Evolutionary conservation across 2,888 invertebrate species (phyloP).

Genomic region (Therioaphis trifolii): DNA sequence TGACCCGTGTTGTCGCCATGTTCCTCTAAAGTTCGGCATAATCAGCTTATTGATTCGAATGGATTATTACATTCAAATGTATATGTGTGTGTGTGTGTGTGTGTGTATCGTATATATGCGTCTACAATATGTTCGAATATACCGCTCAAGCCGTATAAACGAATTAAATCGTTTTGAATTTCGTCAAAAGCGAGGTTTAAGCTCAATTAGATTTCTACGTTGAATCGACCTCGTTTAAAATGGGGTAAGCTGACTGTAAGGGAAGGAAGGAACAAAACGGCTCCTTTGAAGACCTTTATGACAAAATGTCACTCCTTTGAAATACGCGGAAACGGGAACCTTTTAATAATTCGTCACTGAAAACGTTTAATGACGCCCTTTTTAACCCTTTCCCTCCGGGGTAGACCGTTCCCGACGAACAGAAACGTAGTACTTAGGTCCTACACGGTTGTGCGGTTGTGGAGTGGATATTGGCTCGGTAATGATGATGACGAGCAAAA

Average conservation of each 20-base stretch:
- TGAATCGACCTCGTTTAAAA: constrained; percentile 57
- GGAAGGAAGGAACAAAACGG: background rate
- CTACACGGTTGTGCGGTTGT: background rate
- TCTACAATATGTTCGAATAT: background rate
- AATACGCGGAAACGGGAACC: constrained; percentile 47
- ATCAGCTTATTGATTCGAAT: constrained; percentile 52
- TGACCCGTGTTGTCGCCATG: background rate
- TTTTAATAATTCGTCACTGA: constrained; percentile 61
- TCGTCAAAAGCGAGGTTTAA: constrained; percentile 60
- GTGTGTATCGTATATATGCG: background rate
- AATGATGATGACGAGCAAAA: constrained; percentile 1
- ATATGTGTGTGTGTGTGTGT: background rate
- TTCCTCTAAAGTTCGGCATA: constrained; percentile 20
- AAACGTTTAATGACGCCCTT: constrained; percentile 62
- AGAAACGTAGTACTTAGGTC: background rate
- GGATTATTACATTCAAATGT: constrained; percentile 38
- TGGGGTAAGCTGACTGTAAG: background rate
- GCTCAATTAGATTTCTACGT: constrained; percentile 59
- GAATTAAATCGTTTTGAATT: constrained; percentile 57
- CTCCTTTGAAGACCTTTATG: constrained; percentile 54
- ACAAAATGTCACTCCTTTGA: constrained; percentile 59
- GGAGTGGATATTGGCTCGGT: background rate
- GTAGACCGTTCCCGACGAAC: background rate
- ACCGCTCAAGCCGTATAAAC: constrained; percentile 49
- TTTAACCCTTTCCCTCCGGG: constrained; percentile 52